Conservation (phyloP, 2,888 invertebrate genomes). For the Rhorus exstirpatorius region DNA sequence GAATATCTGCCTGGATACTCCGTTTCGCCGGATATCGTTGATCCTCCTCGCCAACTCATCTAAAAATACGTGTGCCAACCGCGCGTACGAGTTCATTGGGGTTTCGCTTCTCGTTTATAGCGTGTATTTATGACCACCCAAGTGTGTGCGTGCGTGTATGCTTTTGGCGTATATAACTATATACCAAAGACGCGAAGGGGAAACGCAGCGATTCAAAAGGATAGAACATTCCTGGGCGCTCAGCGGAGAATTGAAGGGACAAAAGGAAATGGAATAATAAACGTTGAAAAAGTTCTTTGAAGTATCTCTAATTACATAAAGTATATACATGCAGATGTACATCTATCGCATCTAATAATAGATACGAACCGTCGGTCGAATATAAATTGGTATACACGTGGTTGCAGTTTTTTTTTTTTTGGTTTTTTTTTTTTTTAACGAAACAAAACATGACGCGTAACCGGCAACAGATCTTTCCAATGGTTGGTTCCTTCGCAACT, state of each 20-base stretch:
- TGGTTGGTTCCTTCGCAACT: slow-evolving; percentile 87
- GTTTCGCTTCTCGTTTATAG: slow-evolving; percentile 5
- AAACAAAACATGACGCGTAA: slow-evolving; percentile 82
- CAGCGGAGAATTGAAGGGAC: slow-evolving; percentile 31
- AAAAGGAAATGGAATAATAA: slow-evolving; percentile 50
- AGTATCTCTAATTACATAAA: background rate
- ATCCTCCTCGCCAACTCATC: slow-evolving; percentile 64
- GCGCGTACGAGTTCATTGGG: slow-evolving; percentile 76
- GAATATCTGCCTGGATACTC: slow-evolving; percentile 44
- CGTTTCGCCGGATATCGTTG: slow-evolving; percentile 58
- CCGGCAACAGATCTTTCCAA: slow-evolving; percentile 87
- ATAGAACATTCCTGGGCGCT: slow-evolving; percentile 22
- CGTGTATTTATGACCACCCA: background rate
- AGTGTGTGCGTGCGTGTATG: background rate
- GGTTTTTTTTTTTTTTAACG: background rate
- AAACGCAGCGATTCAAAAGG: slow-evolving; percentile 24
- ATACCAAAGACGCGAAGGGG: slow-evolving; percentile 49
- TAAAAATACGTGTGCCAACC: slow-evolving; percentile 78
- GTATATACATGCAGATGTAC: background rate
- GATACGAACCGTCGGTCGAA: background rate
- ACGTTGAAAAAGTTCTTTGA: slow-evolving; percentile 16
- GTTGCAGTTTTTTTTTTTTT: background rate
- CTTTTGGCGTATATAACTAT: slow-evolving; percentile 20
- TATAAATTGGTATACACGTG: background rate
- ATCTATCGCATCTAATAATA: background rate